Base-by-base conservation (phyloP, 2,797 vertebrate genomes). In the Pteropus rufus region DNA sequence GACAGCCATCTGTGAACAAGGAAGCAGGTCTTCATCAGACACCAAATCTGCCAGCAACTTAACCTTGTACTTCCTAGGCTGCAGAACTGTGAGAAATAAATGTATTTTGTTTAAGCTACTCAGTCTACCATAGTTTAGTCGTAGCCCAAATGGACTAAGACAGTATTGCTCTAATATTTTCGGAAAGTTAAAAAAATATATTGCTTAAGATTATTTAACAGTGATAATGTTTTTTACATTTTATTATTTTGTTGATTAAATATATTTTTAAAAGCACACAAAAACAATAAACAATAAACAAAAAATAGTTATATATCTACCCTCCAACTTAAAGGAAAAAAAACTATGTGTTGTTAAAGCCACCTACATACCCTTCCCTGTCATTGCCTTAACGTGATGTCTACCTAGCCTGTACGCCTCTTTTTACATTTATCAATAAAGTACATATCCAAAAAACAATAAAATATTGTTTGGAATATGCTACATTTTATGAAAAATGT, bases 351-450 rank as follows among this genome's bases (percentile, higher is more conserved):
- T 9, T 16, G 0, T 72, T 73, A 82, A 89, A 85, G 3, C 26
- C 69, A 18, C 44, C 26, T 54, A 21, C 11, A 39, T 15, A 49
- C 15, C 7, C 18, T 77, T 60, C 39, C 15, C 12, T 56, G 15
- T n/a, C 54, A 31, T 10, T 34, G 39, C 62, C 26, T 70, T 41
- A 54, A n/a, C 16, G 34, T 15, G 54, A 49, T 70, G n/a, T 7
- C 39, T 36, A 46, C 8, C n/a, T 85, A 36, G 2, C 6, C 41
- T 8, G 10, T 11, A 12, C 1, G 10, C 3, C 0, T 31, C 36
- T 49, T 86, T 64, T 85, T 46, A 23, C 2, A 34, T 60, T 36
- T 67, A 15, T 5, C 49, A 36, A 34, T 29, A 91, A 60, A 24
- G 11, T 29, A 67, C 67, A 11, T 11, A 49, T 15, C 15, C 18